Percentiles rank a stretch among this genome's conserved stretches.
These are phyloP conservation scores for Molossus alvarezi DNA, from an alignment of 2,797 vertebrate species.

Conservation along the genomic window DNA sequence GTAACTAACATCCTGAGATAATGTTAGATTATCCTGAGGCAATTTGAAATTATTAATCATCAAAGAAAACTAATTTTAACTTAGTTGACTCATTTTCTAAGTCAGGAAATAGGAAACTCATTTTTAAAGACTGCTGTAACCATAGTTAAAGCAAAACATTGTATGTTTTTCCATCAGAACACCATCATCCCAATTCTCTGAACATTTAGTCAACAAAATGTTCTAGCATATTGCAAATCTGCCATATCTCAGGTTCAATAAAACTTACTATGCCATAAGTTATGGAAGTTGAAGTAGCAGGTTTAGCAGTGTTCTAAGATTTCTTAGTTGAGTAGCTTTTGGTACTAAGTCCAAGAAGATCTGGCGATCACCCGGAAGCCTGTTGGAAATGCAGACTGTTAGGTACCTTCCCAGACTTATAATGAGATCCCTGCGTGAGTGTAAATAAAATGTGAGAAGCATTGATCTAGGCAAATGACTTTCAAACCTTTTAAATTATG, in stretches of 20 bases:
- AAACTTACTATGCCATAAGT: background rate
- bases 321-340: background rate
- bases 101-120: conserved; percentile 5
- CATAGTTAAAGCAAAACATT: conserved; percentile 50
- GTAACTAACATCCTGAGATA: conserved; percentile 19
- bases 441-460: conserved; percentile 29
- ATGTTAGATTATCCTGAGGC: conserved; percentile 20
- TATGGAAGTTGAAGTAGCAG: conserved; percentile 61
- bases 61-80: conserved; percentile 39
- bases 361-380: background rate
- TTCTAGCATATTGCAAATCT: conserved; percentile 52
- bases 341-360: background rate
- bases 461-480: background rate
- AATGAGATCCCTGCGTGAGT: background rate
- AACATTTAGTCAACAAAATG: conserved; percentile 26
- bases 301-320: conserved; percentile 19
- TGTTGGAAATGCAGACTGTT: background rate
- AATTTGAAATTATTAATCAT: conserved; percentile 39
- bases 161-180: background rate
- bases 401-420: background rate
- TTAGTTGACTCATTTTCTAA: conserved; percentile 21
- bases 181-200: background rate
- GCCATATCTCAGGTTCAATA: background rate
- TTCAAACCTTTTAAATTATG: conserved; percentile 35
- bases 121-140: conserved; percentile 54